phyloP scores from a whole-genome alignment of 2,113 vertebrate species.

The Serinus canaria region DNA sequence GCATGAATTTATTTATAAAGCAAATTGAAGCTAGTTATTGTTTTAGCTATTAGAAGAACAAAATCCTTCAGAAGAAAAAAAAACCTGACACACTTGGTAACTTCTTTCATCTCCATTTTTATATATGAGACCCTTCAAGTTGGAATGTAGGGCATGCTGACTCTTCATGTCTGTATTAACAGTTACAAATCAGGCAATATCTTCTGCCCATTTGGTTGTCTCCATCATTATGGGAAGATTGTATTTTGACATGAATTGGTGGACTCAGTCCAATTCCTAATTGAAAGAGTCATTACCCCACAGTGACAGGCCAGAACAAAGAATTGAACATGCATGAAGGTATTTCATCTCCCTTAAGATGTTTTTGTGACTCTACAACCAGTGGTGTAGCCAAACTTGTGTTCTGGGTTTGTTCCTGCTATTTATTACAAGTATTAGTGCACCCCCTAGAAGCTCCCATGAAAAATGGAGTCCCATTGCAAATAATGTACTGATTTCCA shows the following conservation, averaged over 20 bases:
- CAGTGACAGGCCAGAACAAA: not conserved
- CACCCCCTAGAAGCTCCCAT: not conserved
- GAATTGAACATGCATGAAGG: not conserved
- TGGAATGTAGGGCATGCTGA: not conserved
- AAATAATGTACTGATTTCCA: conserved; percentile 13
- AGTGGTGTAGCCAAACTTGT: not conserved
- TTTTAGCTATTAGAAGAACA: not conserved
- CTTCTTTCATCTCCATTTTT: not conserved
- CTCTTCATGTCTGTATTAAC: not conserved
- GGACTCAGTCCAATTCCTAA: not conserved
- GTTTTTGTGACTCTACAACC: not conserved
- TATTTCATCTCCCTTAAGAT: not conserved
- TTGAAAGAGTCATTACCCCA: not conserved
- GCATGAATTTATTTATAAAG: not conserved
- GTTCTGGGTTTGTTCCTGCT: not conserved
- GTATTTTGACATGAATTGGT: not conserved
- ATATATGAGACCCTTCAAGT: not conserved
- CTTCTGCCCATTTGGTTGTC: not conserved
- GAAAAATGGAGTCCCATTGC: not conserved
- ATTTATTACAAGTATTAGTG: not conserved
- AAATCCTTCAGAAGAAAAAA: not conserved
- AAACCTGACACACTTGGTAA: not conserved
- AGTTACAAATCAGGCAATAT: not conserved
- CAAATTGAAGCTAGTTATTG: not conserved
- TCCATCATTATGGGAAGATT: not conserved